Base-by-base conservation (phyloP, 1,140 invertebrate genomes). In the Cyrtorhinus lividipennis region DNA sequence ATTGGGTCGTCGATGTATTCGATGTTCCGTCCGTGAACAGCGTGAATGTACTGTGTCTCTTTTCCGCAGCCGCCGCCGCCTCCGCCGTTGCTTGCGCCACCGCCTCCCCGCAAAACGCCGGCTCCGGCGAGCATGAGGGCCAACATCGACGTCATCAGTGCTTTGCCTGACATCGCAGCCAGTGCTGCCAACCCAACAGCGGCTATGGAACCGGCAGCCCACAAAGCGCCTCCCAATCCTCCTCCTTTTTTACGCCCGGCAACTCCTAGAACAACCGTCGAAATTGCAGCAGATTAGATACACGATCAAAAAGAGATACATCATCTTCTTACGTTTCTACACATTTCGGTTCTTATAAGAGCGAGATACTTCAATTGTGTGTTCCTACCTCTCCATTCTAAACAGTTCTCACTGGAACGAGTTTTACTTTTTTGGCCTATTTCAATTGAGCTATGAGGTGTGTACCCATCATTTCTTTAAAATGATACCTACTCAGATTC, bases 71-170 rank as follows among this genome's bases (percentile, higher is more conserved):
- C 30, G 26, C 26, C 25, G 22, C 20, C 30, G 26, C 26, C 25
- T 2, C 56, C 56, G 15, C 62, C 56, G 13, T 24, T 24, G 1
- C 62, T 27, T 2, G n/a, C 18, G 18, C 12, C 56, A 8, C 56
- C 56, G 10, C 56, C 56, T 58, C 56, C 56, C 18, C 56, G 12
- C 56, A 58, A 13, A 20, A 26, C 71, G 53, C 73, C 71, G 67
- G 56, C 56, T 26, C 56, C 84, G 0, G 86, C 86, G 0, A 89
- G 72, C 69, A 88, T 81, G 0, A 89, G 72, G 0, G 87, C 84
- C 79, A 89, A 83, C 45, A 89, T 68, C 15, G 83, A 85, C 0
- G 85, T 87, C 84, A 89, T 87, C 13, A 90, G 69, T 1, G 87
- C 87, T 72, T 90, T 90, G 22, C 86, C 86, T 2, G 87, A 86